Evolutionary conservation across 2,797 vertebrate species (phyloP), one percentile per base, ranked within the genome.

Genomic region (Spinus olivaceus): DNA sequence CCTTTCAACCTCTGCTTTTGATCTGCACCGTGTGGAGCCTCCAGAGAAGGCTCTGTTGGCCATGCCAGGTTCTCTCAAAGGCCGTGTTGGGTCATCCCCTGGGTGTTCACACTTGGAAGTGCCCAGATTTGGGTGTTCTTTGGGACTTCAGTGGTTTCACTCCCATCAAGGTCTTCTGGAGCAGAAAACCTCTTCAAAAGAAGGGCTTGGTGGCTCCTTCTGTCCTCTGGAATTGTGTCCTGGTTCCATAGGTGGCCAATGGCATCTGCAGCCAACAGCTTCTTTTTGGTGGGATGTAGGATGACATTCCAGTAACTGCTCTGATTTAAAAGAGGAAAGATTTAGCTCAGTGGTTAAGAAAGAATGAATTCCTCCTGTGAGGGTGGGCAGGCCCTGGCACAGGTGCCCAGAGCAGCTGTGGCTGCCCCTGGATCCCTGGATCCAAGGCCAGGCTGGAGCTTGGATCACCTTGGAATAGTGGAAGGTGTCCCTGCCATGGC

Each of bases 11-110:
- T 63, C 39, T 76, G 41, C 39, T 79, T 41, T 69, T 49, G 66
- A 9, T 17, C 63, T 88, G 57, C 63, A 54, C 1, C 0, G 0
- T 44, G 1, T 28, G 46, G 50, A 76, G 27, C 65, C 37, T 76
- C 47, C 60, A 72, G 39, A 16, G n/a, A 3, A 14, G 1, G 3
- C 1, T 61, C 70, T 69, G 59, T 17, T 74, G 77, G 66, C 47
- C n/a, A 0, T 12, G 1, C 8, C 19, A 2, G 0, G 0, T 25
- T 60, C 71, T 46, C 51, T 41, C 1, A 0, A 10, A 32, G 54
- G 53, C 15, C 2, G 2, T 17, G 30, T 10, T 70, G 61, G 20
- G 8, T 69, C 61, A 27, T 2, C 30, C 35, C 69, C 56, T 63
- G 44, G 30, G 8, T 27, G 20, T 25, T 56, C n/a, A n/a, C 28